Evolutionary conservation across 1,140 invertebrate species (phyloP).

Genomic region (Leptinotarsa texana): DNA sequence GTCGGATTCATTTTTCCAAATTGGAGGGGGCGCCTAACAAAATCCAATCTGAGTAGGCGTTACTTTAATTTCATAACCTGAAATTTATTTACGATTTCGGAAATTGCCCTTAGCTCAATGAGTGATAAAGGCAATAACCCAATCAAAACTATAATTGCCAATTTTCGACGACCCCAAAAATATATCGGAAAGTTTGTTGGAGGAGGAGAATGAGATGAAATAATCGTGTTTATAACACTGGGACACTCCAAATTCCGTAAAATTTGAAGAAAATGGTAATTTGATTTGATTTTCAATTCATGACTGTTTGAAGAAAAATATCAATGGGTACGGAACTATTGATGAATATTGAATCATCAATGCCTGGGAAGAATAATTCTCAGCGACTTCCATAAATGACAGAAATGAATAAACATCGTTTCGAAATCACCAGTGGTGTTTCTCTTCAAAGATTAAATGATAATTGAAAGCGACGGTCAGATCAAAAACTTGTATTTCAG

Average conservation of each 20-base stretch:
- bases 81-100: slow-evolving; percentile 29
- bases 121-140: slow-evolving; percentile 23
- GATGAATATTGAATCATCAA: not conserved
- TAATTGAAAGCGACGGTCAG: too few species aligned
- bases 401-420: too few species aligned
- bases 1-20: not conserved
- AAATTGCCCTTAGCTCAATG: slow-evolving; percentile 38
- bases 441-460: too few species aligned
- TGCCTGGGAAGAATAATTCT: too few species aligned
- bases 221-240: slow-evolving; percentile 3
- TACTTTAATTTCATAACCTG: slow-evolving; percentile 38
- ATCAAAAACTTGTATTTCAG: too few species aligned
- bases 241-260: not conserved
- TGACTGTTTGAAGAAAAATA: not conserved
- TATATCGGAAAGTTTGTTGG: slow-evolving; percentile 14
- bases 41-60: slow-evolving; percentile 35
- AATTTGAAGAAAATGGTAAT: not conserved
- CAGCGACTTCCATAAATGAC: too few species aligned
- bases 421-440: too few species aligned
- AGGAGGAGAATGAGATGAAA: not conserved
- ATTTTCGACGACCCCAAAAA: slow-evolving; percentile 14
- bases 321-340: not conserved
- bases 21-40: not conserved
- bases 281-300: not conserved
- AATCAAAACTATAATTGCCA: slow-evolving; percentile 18